These are phyloP conservation scores for Labeo rohita DNA, from an alignment of 2,113 vertebrate species.

Conservation along the genomic window DNA sequence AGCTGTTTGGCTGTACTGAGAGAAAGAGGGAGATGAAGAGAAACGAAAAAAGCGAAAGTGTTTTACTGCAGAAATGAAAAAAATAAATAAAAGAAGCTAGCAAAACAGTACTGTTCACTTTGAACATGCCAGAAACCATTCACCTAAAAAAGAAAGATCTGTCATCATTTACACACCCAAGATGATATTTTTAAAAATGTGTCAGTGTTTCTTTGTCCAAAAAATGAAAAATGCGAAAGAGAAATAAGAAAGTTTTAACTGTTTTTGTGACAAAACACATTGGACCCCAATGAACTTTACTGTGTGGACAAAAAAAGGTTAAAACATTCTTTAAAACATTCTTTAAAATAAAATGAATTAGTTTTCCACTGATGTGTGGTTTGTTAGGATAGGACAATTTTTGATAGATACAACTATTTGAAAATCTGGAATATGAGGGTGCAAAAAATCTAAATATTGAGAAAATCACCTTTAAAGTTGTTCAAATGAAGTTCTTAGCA, in stretches of 20 bases:
- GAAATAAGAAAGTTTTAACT: not conserved
- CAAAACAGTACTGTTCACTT: not conserved
- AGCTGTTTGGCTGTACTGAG: constrained; percentile 43
- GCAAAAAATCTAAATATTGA: too few relatives aligned
- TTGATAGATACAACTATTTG: too few relatives aligned
- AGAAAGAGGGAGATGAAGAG: not conserved
- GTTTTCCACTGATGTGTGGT: too few relatives aligned
- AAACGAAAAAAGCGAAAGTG: not conserved
- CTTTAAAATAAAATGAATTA: not conserved
- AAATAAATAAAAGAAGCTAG: not conserved
- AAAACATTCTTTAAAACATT: not conserved
- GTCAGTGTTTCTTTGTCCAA: not conserved
- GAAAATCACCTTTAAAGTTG: too few relatives aligned
- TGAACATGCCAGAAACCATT: not conserved
- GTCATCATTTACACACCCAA: not conserved
- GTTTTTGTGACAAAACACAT: not conserved
- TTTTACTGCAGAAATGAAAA: not conserved
- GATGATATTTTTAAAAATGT: not conserved
- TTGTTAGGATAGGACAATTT: too few relatives aligned
- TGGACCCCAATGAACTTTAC: not conserved
- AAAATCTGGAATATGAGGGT: too few relatives aligned
- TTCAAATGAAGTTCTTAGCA: too few relatives aligned
- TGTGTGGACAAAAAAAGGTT: not conserved
- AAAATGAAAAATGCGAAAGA: not conserved
- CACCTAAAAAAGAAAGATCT: not conserved